Conservation (phyloP, 1,140 invertebrate genomes). For the Eueides isabella region DNA sequence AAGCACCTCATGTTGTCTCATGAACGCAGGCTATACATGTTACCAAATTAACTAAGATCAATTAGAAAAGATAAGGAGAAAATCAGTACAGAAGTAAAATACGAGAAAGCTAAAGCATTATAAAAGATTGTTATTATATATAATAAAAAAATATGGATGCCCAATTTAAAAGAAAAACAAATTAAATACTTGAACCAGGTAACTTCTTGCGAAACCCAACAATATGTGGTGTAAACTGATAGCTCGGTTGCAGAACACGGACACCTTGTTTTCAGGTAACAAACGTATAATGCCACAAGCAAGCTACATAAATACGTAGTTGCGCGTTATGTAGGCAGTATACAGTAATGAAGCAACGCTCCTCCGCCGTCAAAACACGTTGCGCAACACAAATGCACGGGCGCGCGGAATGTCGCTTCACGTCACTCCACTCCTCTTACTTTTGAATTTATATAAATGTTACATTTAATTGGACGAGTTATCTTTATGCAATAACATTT, state of each 20-base stretch:
- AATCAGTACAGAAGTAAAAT: too few species aligned
- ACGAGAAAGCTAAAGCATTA: too few species aligned
- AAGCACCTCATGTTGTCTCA: too few species aligned
- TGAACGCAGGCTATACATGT: too few species aligned
- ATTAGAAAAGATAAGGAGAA: too few species aligned
- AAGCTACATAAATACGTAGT: constrained; percentile 3
- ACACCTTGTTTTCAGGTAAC: constrained; percentile 19
- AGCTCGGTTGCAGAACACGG: constrained; percentile 16
- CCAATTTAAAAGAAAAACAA: too few species aligned
- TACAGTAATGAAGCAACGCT: constrained; percentile 47
- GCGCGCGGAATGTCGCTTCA: constrained; percentile 22
- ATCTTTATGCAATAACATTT: constrained; percentile 5
- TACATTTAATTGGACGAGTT: neutral
- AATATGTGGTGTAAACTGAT: constrained; percentile 14
- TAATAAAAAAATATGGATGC: too few species aligned
- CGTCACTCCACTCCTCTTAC: constrained; percentile 8
- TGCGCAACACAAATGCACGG: constrained; percentile 58
- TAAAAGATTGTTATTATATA: too few species aligned
- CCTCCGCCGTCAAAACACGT: constrained; percentile 65
- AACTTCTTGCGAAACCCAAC: neutral
- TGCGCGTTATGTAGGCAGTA: constrained; percentile 31
- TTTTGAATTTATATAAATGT: constrained; percentile 11
- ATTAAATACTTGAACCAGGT: neutral
- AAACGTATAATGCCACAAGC: constrained; percentile 22
- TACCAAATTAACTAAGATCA: too few species aligned